Evolutionary conservation across 1,140 invertebrate genomes (phyloP), one percentile per base, ranked within the genome.

Genomic region (Drosophila sucinea): DNA sequence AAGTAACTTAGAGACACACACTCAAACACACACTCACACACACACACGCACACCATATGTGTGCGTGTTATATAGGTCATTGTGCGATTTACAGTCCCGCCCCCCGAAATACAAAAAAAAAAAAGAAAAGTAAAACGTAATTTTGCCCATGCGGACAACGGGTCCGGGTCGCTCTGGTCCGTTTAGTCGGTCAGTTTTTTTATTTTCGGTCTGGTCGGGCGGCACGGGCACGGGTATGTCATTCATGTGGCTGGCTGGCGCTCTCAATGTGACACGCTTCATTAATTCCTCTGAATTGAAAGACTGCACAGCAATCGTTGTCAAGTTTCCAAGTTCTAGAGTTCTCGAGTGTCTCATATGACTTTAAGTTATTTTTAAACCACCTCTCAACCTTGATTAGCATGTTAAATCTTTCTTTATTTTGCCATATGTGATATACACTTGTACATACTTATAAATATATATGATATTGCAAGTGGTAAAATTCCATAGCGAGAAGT

Each of bases 281-380:
- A 86, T 87, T 86, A 87, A 83, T 71, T 83, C 73, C 41, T 60
- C 77, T 47, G 55, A 85, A 87, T 84, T 77, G 67, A 87, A 79
- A 78, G 74, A 58, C 63, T 78, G 62, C 56, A 54, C 70, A 72
- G 73, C 72, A 72, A 57, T 54, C 54, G 68, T 60, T 62, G 70
- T 44, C 56, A 41, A 60, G 66, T 60, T 62, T 70, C 44, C 44
- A 27, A 60, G 35, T 33, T 66, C 65, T 51, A 60, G 63, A 33
- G 44, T 60, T 33, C 27, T 33, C 51, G 57, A 51, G 33, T 51
- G 23, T 77, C 66, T 57, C 66, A 69, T 76, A 60, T 76, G 66
- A 77, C 54, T 30, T 47, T 17, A 55, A 62, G 66, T 70, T 87
- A 83, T 86, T 86, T 86, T 71, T 87, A 87, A 68, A 81, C 62